Conservation (phyloP, 2,797 vertebrate genomes). For the Kryptopterus vitreolus region DNA sequence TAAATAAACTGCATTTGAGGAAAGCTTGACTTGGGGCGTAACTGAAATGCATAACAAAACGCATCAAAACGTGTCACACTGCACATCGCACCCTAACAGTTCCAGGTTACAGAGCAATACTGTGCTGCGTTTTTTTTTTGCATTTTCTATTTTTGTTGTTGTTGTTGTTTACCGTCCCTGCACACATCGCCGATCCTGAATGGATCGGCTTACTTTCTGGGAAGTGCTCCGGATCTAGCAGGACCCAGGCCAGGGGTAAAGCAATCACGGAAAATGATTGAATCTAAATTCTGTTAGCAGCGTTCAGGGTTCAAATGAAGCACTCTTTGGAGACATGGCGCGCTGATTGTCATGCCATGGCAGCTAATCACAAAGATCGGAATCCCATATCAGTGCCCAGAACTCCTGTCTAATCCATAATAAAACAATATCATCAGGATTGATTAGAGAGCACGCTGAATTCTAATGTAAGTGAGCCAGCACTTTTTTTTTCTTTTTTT, state of each 20-base stretch:
- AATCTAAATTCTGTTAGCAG: not conserved
- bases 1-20: slow-evolving; percentile 6
- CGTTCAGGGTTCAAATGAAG: slow-evolving; percentile 16
- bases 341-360: not conserved
- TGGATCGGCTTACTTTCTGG: not conserved
- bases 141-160: not conserved
- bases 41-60: slow-evolving; percentile 1
- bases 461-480: slow-evolving; percentile 2
- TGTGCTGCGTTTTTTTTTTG: not conserved
- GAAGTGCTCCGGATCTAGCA: not conserved
- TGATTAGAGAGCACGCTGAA: not conserved
- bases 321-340: slow-evolving; percentile 1
- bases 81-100: not conserved
- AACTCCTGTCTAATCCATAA: slow-evolving; percentile 2
- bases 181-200: not conserved
- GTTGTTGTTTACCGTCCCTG: not conserved
- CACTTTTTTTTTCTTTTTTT: too few species aligned
- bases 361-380: slow-evolving; percentile 3
- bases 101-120: not conserved
- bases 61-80: not conserved
- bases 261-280: slow-evolving; percentile 16
- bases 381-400: slow-evolving; percentile 5
- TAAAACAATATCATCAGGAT: slow-evolving; percentile 24
- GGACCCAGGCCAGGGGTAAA: not conserved
- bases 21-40: not conserved